A percentile compares a stretch with the other conserved stretches of the same genome.
Evolutionary conservation across 1,140 invertebrate genomes (phyloP).

Genomic region (Drosophila pruinosa): DNA sequence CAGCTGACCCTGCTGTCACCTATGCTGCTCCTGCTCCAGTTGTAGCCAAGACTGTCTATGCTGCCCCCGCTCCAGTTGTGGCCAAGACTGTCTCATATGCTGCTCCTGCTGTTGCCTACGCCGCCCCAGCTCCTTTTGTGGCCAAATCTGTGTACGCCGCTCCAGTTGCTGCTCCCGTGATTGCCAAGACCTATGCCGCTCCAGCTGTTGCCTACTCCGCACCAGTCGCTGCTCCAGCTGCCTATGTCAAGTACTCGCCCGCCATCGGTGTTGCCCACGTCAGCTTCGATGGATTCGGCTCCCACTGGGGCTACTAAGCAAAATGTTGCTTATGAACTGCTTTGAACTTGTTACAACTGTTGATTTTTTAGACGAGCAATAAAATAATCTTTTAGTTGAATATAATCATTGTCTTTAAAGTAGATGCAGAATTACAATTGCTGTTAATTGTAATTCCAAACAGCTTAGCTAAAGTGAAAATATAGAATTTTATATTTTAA

Average conservation of each 20-base stretch:
- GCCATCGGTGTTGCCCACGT: conserved; percentile 84
- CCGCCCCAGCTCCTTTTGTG: conserved; percentile 59
- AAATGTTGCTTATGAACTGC: conserved; percentile 18
- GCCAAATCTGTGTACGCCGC: conserved; percentile 56
- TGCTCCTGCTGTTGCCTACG: conserved; percentile 64
- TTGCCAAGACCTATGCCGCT: conserved; percentile 58
- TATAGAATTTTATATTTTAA: too few relatives aligned
- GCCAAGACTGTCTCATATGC: conserved; percentile 60
- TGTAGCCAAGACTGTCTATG: conserved; percentile 84
- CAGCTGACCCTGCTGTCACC: conserved; percentile 73
- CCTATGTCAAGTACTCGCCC: conserved; percentile 83
- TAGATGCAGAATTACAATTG: too few relatives aligned
- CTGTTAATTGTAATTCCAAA: too few relatives aligned
- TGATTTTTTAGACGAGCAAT: conserved; percentile 49
- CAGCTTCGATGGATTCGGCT: conserved; percentile 83
- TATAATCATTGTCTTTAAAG: too few relatives aligned
- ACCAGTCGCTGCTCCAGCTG: conserved; percentile 74
- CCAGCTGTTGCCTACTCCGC: conserved; percentile 68
- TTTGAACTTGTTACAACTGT: conserved; percentile 15
- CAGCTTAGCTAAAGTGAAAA: too few relatives aligned
- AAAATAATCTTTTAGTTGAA: conserved; percentile 23
- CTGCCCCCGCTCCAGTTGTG: conserved; percentile 84
- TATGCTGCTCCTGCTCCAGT: conserved; percentile 84
- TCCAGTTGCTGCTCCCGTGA: conserved; percentile 40
- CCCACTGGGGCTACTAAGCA: conserved; percentile 84